Evolutionary conservation across 1,140 invertebrate species (phyloP).

Genomic region (Apocrypta bakeri): DNA sequence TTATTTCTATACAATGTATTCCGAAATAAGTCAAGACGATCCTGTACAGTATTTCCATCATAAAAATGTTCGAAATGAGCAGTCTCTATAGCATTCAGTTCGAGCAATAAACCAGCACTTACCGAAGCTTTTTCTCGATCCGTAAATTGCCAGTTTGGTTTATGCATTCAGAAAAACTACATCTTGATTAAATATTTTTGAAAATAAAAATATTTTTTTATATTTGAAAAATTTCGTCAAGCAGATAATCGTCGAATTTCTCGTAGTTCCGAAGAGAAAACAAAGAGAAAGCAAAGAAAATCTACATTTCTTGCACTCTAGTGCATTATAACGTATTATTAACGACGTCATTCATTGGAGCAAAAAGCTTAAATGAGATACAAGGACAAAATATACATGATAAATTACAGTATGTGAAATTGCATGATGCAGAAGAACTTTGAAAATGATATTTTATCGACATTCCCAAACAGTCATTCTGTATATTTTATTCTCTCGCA

Average conservation of each 20-base stretch:
- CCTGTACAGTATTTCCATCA: conserved; percentile 40
- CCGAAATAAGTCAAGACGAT: conserved; percentile 37
- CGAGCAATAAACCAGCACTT: neutral
- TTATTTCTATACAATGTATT: conserved; percentile 42
- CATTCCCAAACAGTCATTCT: conserved; percentile 35
- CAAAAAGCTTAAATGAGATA: conserved; percentile 26
- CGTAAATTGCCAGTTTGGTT: conserved; percentile 42
- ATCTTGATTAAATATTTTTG: conserved; percentile 4
- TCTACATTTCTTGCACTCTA: conserved; percentile 36
- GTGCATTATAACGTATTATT: neutral
- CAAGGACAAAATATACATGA: conserved; percentile 41
- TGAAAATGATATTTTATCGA: conserved; percentile 7
- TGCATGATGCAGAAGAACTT: conserved; percentile 47
- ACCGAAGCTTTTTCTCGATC: conserved; percentile 37
- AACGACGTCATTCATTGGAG: neutral
- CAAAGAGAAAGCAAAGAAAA: neutral
- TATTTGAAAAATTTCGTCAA: conserved; percentile 33
- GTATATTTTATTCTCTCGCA: conserved; percentile 8
- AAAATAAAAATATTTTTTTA: no score
- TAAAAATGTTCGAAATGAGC: conserved; percentile 24
- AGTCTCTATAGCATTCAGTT: conserved; percentile 12
- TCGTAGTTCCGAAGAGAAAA: conserved; percentile 1
- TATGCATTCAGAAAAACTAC: neutral
- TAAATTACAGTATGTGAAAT: conserved; percentile 40
- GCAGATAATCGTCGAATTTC: conserved; percentile 37